Base-by-base conservation (phyloP, 2,888 invertebrate genomes). In the Sesia bembeciformis region DNA sequence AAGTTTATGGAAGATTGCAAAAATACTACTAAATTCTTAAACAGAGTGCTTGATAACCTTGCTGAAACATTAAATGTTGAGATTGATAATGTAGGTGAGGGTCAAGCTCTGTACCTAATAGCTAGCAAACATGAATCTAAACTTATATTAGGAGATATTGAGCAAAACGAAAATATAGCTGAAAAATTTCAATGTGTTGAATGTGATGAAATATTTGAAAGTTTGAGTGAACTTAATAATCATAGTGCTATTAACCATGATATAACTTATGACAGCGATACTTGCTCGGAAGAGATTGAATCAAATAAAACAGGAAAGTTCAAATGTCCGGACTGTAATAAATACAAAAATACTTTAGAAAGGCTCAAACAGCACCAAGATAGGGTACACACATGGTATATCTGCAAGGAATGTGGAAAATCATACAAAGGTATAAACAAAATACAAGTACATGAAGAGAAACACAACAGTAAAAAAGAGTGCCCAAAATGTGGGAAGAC, bases 401-500 rank as follows among this genome's bases (percentile, higher is more conserved):
- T 81, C 0, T 88, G 88, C 52, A 79, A 79, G 55, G 76, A 79
- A 40, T 88, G 88, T 59, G 88, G 87, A 0, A 86, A 82, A 57
- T 66, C 77, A 4, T 84, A 67, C 49, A 65, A 67, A 53, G 80
- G 77, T 2, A 51, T 79, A 3, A 74, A 79, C 4, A 84, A 79
- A 56, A 59, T 87, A 7, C 65, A 72, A 39, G 55, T 57, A 3
- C 88, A 88, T 67, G 84, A 87, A 65, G 70, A 72, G 53, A 84
- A 77, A 62, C 87, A 87, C 57, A 59, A 68, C n/a, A 60, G 60
- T 3, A 83, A 77, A 62, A 74, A 68, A 57, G 59, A 70, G 53
- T 88, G 88, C 56, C 79, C 86, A 0, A 87, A 88, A 62, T 88
- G 88, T 68, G 78, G 79, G 0, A 88, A 86, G 62, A 64, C 59